phyloP scores from a whole-genome alignment of 2,797 vertebrate species.

The Anas flavirostris region DNA sequence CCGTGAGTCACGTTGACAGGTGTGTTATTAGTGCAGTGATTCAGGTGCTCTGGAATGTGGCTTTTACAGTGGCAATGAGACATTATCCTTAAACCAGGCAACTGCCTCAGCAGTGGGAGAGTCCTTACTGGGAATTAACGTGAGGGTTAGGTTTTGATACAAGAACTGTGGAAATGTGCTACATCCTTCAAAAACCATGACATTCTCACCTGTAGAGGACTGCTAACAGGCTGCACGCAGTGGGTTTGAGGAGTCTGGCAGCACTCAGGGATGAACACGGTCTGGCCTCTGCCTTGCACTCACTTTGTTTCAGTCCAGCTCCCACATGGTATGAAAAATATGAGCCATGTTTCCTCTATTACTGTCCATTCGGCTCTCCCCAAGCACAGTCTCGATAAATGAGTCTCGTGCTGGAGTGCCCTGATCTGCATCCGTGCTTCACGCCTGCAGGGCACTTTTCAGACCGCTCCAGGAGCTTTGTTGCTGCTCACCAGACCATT shows the following conservation, averaged over 20 bases:
- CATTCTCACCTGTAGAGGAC: not conserved
- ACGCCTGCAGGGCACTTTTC: not conserved
- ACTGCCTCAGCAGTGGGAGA: not conserved
- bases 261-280: not conserved
- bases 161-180: not conserved
- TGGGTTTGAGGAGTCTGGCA: not conserved
- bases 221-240: not conserved
- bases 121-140: not conserved
- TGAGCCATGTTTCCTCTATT: not conserved
- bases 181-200: not conserved
- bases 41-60: conserved; percentile 32
- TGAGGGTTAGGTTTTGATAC: not conserved
- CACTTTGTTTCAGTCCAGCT: not conserved
- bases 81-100: conserved; percentile 8
- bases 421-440: not conserved
- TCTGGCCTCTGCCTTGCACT: not conserved
- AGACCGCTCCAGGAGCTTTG: not conserved
- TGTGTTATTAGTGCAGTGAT: conserved; percentile 5
- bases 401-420: fast-evolving
- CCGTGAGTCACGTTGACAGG: not conserved
- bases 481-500: not conserved
- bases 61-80: not conserved
- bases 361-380: not conserved
- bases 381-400: not conserved
- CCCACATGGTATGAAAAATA: not conserved